Conservation (phyloP, 2,888 invertebrate genomes). For the Eilema depressum region DNA sequence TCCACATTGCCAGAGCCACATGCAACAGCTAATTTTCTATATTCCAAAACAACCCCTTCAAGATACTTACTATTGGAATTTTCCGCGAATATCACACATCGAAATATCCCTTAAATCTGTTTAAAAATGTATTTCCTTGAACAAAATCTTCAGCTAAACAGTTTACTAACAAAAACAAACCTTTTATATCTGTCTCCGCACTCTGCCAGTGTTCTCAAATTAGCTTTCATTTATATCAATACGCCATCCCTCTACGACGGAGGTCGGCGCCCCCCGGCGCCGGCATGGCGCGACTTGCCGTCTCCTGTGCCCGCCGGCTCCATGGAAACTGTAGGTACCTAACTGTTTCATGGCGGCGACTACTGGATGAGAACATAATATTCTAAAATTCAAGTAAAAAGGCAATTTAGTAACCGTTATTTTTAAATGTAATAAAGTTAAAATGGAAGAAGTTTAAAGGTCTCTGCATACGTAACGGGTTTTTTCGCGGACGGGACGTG, state of each 20-base stretch:
- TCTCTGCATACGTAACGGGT: too few relatives aligned
- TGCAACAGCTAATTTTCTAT: too few relatives aligned
- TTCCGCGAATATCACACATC: too few relatives aligned
- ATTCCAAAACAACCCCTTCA: too few relatives aligned
- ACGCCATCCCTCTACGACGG: conserved; percentile 20
- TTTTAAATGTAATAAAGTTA: too few relatives aligned
- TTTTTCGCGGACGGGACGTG: too few relatives aligned
- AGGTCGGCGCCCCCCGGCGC: conserved; percentile 55
- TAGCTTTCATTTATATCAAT: conserved; percentile 38
- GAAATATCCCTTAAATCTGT: neutral
- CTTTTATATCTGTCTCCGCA: conserved; percentile 9
- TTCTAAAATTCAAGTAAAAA: neutral
- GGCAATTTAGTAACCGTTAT: too few relatives aligned
- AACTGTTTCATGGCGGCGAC: conserved; percentile 10
- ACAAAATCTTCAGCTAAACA: neutral
- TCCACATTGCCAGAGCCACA: too few relatives aligned
- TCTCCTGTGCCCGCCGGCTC: conserved; percentile 48
- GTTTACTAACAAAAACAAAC: conserved; percentile 7
- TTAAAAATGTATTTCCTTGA: neutral
- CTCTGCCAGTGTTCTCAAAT: conserved; percentile 30
- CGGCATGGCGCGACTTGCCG: conserved; percentile 61
- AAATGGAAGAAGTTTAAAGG: too few relatives aligned
- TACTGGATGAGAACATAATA: neutral
- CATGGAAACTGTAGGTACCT: conserved; percentile 43
- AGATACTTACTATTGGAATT: too few relatives aligned